phyloP scores from a whole-genome alignment of 2,888 invertebrate species.

The Cremastinae sp. region DNA sequence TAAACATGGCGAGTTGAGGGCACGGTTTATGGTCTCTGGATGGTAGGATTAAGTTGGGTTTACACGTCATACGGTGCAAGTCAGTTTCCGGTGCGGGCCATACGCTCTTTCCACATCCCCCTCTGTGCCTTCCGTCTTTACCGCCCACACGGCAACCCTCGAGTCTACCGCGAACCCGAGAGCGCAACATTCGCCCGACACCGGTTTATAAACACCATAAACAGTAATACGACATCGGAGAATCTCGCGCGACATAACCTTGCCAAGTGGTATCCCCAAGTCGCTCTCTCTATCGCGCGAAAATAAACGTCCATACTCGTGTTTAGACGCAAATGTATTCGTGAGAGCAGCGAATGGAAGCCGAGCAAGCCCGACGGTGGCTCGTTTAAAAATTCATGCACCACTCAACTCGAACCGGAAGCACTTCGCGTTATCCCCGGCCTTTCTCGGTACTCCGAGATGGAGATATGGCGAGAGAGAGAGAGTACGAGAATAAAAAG shows the following conservation, averaged over 20 bases:
- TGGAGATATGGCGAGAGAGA: constrained; percentile 3
- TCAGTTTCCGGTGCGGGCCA: constrained; percentile 63
- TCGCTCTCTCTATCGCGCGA: not conserved
- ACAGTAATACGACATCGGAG: constrained; percentile 35
- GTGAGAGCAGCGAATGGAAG: constrained; percentile 38
- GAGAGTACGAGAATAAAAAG: constrained; percentile 6
- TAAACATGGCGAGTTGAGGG: constrained; percentile 35
- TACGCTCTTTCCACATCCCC: constrained; percentile 31
- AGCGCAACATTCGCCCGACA: constrained; percentile 50
- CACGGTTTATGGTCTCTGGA: constrained; percentile 54
- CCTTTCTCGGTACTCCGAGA: constrained; percentile 51
- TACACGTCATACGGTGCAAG: constrained; percentile 64
- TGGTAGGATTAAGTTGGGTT: constrained; percentile 65
- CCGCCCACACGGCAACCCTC: not conserved
- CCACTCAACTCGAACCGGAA: constrained; percentile 76
- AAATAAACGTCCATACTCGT: not conserved
- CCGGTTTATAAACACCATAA: constrained; percentile 34
- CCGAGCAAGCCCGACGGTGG: constrained; percentile 39
- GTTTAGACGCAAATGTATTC: constrained; percentile 7
- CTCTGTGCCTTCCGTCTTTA: not conserved
- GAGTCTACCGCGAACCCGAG: constrained; percentile 1
- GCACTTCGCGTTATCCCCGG: constrained; percentile 70
- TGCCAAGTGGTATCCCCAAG: constrained; percentile 1
- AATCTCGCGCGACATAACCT: constrained; percentile 13
- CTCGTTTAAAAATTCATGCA: constrained; percentile 75